Percentiles rank a stretch among this genome's conserved stretches.
Evolutionary conservation across 2,888 invertebrate species (phyloP).

Genomic region (Phengaris arion): DNA sequence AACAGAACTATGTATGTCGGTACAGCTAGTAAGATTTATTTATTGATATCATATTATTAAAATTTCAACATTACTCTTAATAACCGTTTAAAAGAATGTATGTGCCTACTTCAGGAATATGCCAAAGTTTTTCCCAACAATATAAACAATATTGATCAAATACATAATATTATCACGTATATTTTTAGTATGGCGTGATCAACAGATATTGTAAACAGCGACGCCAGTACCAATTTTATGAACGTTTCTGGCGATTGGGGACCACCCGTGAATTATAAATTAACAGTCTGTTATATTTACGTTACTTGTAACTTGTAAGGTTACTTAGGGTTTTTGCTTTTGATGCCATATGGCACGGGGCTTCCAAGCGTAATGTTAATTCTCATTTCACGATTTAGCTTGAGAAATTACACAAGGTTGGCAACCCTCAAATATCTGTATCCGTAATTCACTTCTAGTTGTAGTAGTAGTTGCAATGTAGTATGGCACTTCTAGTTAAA

Average conservation of each 20-base stretch:
- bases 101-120: neutral
- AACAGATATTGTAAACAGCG: slow-evolving; percentile 26
- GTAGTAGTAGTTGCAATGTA: too few species aligned
- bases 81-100: neutral
- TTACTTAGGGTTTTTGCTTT: slow-evolving; percentile 28
- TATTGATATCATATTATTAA: neutral
- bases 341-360: neutral
- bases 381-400: neutral
- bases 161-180: slow-evolving; percentile 18
- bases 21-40: too few species aligned
- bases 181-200: slow-evolving; percentile 24
- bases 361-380: neutral
- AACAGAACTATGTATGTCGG: too few species aligned
- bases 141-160: slow-evolving; percentile 13
- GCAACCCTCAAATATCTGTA: neutral
- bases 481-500: neutral
- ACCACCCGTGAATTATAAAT: slow-evolving; percentile 34
- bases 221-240: slow-evolving; percentile 33
- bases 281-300: slow-evolving; percentile 29
- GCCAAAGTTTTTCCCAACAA: neutral
- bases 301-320: slow-evolving; percentile 18
- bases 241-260: slow-evolving; percentile 33
- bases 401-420: neutral
- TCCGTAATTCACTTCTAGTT: too few species aligned
- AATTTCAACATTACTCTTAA: neutral